Base-by-base conservation (phyloP, 2,113 vertebrate species). In the Turnix velox region DNA sequence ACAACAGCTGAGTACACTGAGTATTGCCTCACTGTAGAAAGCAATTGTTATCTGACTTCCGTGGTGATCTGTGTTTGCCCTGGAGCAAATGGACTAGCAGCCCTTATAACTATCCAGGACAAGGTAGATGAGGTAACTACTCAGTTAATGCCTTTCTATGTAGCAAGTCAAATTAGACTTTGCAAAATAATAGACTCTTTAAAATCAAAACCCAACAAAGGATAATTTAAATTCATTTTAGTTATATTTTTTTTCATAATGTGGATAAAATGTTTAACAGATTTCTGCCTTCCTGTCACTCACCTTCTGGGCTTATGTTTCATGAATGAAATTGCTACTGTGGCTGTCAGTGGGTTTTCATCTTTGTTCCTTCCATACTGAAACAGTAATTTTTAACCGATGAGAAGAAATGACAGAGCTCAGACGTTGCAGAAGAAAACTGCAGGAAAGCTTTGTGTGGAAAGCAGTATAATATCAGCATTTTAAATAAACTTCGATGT, bases 361-460 rank as follows among this genome's bases (percentile, higher is more conserved):
- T 49, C 76, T 92, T 94, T 95, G 66, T 46, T 71, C 81, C 49
- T 79, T 84, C 77, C 22, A 82, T 46, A 76, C 54, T 35, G 58
- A 76, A 87, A 30, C 66, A 82, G 78, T 87, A 73, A 84, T 48
- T 73, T 76, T 95, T 96, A 96, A 91, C 89, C 93, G 88, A 62
- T 76, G 81, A 62, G 87, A 92, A 88, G 69, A 88, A 93, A 85
- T 55, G 80, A 82, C 88, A 93, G 61, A 86, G 73, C 46, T 90
- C 35, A 68, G 76, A 84, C 84, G 46, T 58, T 49, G 37, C 5
- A 84, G 39, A 87, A 76, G 39, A 87, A 92, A 55, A 5, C 19
- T 37, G 42, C 31, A 81, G n/a, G n/a, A 57, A 78, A 88, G 2
- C 39, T 73, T 58, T 59, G 6, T 1, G 1, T 58, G 11, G 59